Evolutionary conservation across 1,140 invertebrate species (phyloP).

Genomic region (Mercenaria mercenaria): DNA sequence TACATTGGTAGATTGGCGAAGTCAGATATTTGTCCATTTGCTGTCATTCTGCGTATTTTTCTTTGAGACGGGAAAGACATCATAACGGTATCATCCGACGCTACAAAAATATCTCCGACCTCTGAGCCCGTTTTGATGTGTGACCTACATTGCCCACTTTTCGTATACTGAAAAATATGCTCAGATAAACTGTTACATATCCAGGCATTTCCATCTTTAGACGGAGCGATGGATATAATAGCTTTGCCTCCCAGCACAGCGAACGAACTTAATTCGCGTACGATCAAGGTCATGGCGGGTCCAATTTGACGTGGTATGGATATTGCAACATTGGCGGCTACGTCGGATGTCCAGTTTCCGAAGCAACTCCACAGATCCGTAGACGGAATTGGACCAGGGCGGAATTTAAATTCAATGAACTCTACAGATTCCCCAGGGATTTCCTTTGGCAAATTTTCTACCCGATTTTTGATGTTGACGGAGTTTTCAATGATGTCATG

Average conservation of each 20-base stretch:
- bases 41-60: slow-evolving; percentile 49
- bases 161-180: slow-evolving; percentile 56
- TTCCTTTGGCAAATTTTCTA: slow-evolving; percentile 61
- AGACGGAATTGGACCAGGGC: slow-evolving; percentile 54
- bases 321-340: slow-evolving; percentile 49
- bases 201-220: slow-evolving; percentile 65
- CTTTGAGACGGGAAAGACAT: slow-evolving; percentile 59
- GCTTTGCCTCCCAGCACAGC: slow-evolving; percentile 55
- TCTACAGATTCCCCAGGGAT: slow-evolving; percentile 57
- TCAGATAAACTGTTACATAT: slow-evolving; percentile 65
- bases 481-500: slow-evolving; percentile 67
- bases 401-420: slow-evolving; percentile 64
- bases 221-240: slow-evolving; percentile 59
- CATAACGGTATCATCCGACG: slow-evolving; percentile 55
- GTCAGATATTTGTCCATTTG: slow-evolving; percentile 57
- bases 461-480: slow-evolving; percentile 61
- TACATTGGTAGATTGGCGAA: slow-evolving; percentile 60
- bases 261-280: slow-evolving; percentile 60
- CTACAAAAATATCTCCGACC: slow-evolving; percentile 57
- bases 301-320: slow-evolving; percentile 55
- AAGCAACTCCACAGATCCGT: slow-evolving; percentile 58
- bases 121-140: slow-evolving; percentile 54
- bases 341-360: slow-evolving; percentile 62
- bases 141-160: slow-evolving; percentile 53
- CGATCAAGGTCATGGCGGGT: slow-evolving; percentile 58